Evolutionary conservation across 2,888 invertebrate genomes (phyloP), one percentile per base, ranked within the genome.

Genomic region (Cephonodes hylas): DNA sequence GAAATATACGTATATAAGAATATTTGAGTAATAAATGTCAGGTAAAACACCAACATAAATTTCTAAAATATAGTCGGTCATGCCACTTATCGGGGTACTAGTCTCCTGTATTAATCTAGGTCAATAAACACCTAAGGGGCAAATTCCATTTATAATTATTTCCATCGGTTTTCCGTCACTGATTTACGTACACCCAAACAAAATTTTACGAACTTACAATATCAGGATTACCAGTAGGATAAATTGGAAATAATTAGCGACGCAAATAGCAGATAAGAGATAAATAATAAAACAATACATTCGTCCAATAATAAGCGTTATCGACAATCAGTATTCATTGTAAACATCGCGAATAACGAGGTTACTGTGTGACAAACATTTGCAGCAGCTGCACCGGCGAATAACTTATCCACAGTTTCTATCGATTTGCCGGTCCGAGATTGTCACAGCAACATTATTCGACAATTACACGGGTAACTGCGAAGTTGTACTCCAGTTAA

Each of bases 321-420:
- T 57, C 42, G 48, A 58, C 38, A 58, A 60, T 53, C 53, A 42
- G 27, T 42, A 18, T 53, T 20, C 25, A 25, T 22, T 53, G 42
- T 31, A 58, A 25, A 60, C 46, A 31, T 46, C 62, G 42, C 42
- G 38, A 70, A 71, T 72, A 73, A 76, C 64, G 72, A 72, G 73
- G 65, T 67, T 66, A 65, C 61, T 65, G 64, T 66, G 70, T 69
- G 74, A 72, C 72, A 76, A 77, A 72, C 68, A 62, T 63, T 67
- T 68, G 81, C 81, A 83, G 79, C 83, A 81, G 83, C 68, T 62
- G 66, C 66, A 63, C 66, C 72, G 77, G 76, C 76, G 75, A 74
- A 76, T 75, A 73, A 77, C 75, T 79, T 78, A 81, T 79, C 79
- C 69, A 65, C 68, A 61, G 71, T 75, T 70, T 65, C 75, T 74